phyloP scores from a whole-genome alignment of 92 coral and sea anemone genomes.

The Montipora capitata region DNA sequence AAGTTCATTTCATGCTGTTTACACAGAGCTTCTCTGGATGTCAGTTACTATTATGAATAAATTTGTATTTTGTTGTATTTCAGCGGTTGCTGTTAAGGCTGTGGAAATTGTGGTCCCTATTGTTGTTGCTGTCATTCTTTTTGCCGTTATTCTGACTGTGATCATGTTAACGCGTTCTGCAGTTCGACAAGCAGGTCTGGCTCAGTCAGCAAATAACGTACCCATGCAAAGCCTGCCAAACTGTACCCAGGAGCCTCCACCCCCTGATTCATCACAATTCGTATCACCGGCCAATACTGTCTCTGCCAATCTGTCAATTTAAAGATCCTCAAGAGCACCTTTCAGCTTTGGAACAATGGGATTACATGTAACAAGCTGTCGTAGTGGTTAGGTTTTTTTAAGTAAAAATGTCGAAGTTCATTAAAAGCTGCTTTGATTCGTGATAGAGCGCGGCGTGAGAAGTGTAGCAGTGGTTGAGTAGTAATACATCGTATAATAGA shows the following conservation, averaged over 20 bases:
- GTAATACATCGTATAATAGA: too few relatives aligned
- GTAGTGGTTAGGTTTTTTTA: too few relatives aligned
- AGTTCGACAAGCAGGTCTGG: background rate
- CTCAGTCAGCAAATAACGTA: background rate
- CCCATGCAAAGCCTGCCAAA: background rate
- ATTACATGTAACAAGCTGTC: too few relatives aligned
- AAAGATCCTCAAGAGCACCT: background rate
- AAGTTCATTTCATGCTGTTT: background rate
- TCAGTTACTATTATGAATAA: too few relatives aligned
- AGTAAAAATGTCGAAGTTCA: too few relatives aligned
- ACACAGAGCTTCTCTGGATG: background rate
- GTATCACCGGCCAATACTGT: background rate
- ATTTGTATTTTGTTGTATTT: background rate
- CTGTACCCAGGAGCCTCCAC: background rate
- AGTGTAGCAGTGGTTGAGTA: too few relatives aligned
- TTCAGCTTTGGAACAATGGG: background rate
- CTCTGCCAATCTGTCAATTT: background rate
- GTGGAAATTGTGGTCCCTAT: constrained; percentile 30
- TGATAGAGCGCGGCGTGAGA: too few relatives aligned
- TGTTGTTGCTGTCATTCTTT: constrained; percentile 32
- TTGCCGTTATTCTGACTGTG: constrained; percentile 25
- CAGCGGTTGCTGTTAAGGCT: background rate
- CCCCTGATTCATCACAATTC: background rate
- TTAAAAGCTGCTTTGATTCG: too few relatives aligned
- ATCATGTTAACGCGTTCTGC: constrained; percentile 29